These are phyloP conservation scores for Drosophila kuntzei DNA, from an alignment of 2,888 invertebrate species.

Conservation along the genomic window DNA sequence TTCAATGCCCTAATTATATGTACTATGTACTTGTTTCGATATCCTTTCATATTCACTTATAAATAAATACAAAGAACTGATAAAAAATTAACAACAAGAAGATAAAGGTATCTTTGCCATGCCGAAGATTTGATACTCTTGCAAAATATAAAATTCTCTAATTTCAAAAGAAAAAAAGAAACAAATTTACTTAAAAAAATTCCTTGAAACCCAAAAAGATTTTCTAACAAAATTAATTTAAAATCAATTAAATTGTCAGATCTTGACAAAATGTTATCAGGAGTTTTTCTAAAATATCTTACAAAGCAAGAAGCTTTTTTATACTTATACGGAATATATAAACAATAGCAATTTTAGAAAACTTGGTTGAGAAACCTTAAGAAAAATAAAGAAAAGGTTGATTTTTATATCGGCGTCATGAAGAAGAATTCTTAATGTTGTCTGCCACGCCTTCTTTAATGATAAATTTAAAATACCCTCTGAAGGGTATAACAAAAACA, in stretches of 20 bases:
- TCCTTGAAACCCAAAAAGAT: not conserved
- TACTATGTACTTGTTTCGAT: conserved; percentile 20
- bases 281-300: not conserved
- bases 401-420: not conserved
- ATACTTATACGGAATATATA: not conserved
- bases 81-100: not conserved
- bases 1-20: conserved; percentile 60
- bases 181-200: not conserved
- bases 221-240: not conserved
- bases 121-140: not conserved
- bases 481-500: not conserved
- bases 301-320: not conserved
- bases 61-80: conserved; percentile 10
- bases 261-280: no score
- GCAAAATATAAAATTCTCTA: no score
- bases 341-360: not conserved
- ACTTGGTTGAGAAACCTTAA: not conserved
- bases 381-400: not conserved
- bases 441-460: not conserved
- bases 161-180: no score
- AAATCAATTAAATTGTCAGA: not conserved
- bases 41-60: conserved; percentile 16
- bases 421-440: not conserved
- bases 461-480: not conserved
- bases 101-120: not conserved